Base-by-base conservation (phyloP, 2,113 vertebrate species). In the Sapayoa aenigma region DNA sequence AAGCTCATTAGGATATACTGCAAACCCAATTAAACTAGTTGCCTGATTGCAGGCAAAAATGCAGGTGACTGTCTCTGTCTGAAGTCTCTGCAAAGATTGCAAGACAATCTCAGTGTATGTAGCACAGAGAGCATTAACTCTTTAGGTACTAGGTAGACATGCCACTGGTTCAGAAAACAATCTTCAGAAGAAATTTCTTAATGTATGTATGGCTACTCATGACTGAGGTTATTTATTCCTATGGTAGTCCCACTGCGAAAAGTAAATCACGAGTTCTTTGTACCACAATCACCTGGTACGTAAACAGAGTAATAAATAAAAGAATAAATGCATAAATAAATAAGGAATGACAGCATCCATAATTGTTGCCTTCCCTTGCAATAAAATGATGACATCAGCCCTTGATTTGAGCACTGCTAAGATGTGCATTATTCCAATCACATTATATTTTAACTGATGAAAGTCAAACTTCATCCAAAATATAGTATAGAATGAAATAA, bases 1-100 rank as follows among this genome's bases (percentile, higher is more conserved):
- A 91, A 71, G 59, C 72, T 95, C 85, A 91, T 95, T 95, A 95
- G 28, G 65, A 49, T 56, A 84, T 75, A 47, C 87, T 72, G 55
- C 55, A 88, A 89, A 76, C 41, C 94, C 89, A 92, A 60, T 94
- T 95, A 96, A 95, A 85, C 21, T 30, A 31, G 55, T 41, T 7
- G 5, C 37, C 68, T 88, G 90, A 93, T 86, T 89, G 79, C 41
- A 89, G 60, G 37, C 44, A 93, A 85, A 94, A 90, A 90, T 68
- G 20, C 24, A 87, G 56, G 79, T 81, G 83, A 88, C 42, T 85
- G 17, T 71, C 71, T 6, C 65, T 84, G 27, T 52, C 56, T 94
- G 63, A 88, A 84, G 33, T 49, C 60, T 88, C 28, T 4, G 24
- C 35, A 75, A 90, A 66, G 33, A 71, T 15, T 65, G 55, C 13